These are phyloP conservation scores for Athrips mouffetella DNA, from an alignment of 2,888 invertebrate species.

Conservation along the genomic window DNA sequence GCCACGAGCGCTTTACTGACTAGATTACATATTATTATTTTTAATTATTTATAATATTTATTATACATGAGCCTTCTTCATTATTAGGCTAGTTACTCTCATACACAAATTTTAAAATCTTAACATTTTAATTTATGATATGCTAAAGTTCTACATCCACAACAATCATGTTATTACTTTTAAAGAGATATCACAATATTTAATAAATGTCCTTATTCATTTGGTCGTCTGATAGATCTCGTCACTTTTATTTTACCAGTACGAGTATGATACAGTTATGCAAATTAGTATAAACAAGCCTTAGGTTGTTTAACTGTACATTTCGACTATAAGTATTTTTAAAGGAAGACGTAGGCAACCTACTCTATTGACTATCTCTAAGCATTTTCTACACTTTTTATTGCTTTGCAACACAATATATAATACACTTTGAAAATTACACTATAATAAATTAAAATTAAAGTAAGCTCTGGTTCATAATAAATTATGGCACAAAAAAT, in stretches of 20 bases:
- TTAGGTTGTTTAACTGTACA: not conserved
- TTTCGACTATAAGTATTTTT: not conserved
- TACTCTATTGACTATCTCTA: too few species aligned
- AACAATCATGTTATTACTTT: conserved; percentile 28
- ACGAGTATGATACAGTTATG: too few species aligned
- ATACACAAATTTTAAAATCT: not conserved
- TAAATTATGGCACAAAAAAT: not conserved
- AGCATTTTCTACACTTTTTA: too few species aligned
- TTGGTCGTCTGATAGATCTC: conserved; percentile 55
- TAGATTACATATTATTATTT: not conserved
- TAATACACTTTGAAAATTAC: too few species aligned
- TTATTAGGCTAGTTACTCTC: not conserved
- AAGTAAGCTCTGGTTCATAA: too few species aligned
- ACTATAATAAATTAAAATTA: too few species aligned
- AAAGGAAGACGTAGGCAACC: not conserved
- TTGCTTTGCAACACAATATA: too few species aligned
- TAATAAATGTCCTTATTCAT: conserved; percentile 35
- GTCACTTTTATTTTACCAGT: conserved; percentile 3
- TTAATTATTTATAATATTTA: not conserved
- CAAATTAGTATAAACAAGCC: not conserved
- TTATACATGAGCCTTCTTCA: conserved; percentile 1
- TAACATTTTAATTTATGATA: conserved; percentile 38
- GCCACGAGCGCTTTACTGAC: too few species aligned
- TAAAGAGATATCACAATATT: conserved; percentile 41
- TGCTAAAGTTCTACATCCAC: conserved; percentile 47